These are phyloP conservation scores for Unio pictorum DNA, from an alignment of 2,888 invertebrate species.

Conservation along the genomic window DNA sequence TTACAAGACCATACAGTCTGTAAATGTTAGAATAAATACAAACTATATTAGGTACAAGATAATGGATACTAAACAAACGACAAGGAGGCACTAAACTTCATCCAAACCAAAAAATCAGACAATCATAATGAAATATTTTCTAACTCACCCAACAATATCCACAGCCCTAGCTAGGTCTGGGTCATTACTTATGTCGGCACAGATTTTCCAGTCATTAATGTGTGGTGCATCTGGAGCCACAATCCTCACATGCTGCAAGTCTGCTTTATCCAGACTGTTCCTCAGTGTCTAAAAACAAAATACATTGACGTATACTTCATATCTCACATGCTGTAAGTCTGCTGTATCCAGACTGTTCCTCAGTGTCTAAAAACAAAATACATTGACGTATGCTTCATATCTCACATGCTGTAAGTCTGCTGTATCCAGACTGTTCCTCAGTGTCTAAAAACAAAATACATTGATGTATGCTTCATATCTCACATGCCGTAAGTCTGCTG, in stretches of 20 bases:
- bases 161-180: conserved; percentile 51
- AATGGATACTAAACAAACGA: no score
- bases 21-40: no score
- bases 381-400: no score
- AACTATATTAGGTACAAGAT: no score
- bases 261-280: conserved; percentile 46
- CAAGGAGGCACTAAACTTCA: no score
- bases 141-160: conserved; percentile 64
- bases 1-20: no score
- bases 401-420: conserved; percentile 54
- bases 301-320: no score
- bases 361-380: conserved; percentile 35
- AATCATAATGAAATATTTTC: neutral
- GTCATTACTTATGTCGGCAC: conserved; percentile 57
- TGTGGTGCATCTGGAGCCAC: conserved; percentile 64
- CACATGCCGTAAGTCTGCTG: conserved; percentile 53
- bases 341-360: conserved; percentile 46
- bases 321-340: conserved; percentile 52
- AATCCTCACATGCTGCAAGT: conserved; percentile 57
- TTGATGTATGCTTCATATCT: neutral
- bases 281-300: conserved; percentile 40
- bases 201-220: conserved; percentile 56
- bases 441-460: conserved; percentile 26
- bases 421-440: conserved; percentile 49
- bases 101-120: neutral